Percentiles rank a stretch among this genome's conserved stretches.
Evolutionary conservation across 1,140 invertebrate species (phyloP).

Genomic region (Mya arenaria): DNA sequence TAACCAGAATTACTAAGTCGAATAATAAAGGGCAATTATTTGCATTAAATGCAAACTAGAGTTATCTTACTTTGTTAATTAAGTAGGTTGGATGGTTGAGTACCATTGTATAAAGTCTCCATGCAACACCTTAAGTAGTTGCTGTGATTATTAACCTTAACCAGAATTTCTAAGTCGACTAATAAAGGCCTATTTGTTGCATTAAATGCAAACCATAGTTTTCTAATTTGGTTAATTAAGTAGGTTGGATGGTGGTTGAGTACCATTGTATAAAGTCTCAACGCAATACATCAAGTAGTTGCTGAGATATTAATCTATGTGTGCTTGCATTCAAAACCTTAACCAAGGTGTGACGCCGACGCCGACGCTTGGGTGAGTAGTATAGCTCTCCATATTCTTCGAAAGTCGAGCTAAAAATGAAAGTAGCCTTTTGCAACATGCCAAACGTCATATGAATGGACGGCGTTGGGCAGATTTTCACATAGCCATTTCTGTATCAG

Average conservation of each 20-base stretch:
- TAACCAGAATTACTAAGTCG: too few species aligned
- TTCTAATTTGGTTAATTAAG: too few species aligned
- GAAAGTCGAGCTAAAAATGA: neutral
- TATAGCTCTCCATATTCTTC: neutral
- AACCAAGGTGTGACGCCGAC: neutral
- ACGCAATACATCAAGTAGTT: neutral
- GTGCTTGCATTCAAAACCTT: neutral
- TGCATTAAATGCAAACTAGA: too few species aligned
- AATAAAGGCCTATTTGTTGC: too few species aligned
- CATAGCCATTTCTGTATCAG: slow-evolving; percentile 57
- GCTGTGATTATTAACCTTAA: too few species aligned
- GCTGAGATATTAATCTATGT: neutral
- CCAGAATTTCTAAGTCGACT: too few species aligned
- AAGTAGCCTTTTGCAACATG: slow-evolving; percentile 61
- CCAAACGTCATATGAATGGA: slow-evolving; percentile 60
- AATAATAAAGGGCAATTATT: too few species aligned
- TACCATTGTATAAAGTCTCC: too few species aligned
- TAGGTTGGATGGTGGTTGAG: neutral
- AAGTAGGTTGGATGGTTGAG: too few species aligned
- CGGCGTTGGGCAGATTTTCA: slow-evolving; percentile 29
- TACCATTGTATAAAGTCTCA: neutral
- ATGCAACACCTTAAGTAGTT: too few species aligned
- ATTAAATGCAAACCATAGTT: too few species aligned
- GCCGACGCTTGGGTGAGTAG: neutral
- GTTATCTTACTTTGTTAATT: too few species aligned